Evolutionary conservation across 1,140 invertebrate genomes (phyloP), one percentile per base, ranked within the genome.

Genomic region (Meloidogyne floridensis): DNA sequence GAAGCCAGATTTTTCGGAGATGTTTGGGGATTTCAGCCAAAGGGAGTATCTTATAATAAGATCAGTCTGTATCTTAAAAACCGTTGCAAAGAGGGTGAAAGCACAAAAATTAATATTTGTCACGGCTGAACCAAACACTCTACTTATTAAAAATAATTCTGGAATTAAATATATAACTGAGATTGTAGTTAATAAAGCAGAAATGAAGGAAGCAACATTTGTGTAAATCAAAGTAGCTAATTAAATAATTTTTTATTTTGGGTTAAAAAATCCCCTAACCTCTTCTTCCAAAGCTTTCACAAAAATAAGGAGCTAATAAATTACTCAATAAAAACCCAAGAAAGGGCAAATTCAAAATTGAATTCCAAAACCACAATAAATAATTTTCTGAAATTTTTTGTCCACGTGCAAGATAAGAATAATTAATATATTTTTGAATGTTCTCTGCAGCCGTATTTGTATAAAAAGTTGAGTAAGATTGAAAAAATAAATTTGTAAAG

Each of bases 291-390:
- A 56, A 83, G 11, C 77, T 65, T 69, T 87, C 86, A 20, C 80
- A 80, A 18, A 87, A 56, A 72, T 72, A 88, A 8, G 86, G 84
- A 3, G 84, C 81, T 11, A 81, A 43, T 70, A 85, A 81, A 20
- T 81, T 85, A n/a, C 86, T 84, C 47, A 79, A 43, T 13, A 87
- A 53, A 76, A 82, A 80, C 10, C 83, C 86, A 18, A 88, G 9
- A 32, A 85, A 83, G 51, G 83, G 85, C 13, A 83, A 79, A 71
- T 87, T 88, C 47, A 87, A 75, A 70, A 81, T 75, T 15, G 80
- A 72, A 80, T 75, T 83, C 86, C 86, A 87, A n/a, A 84, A 54
- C 87, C 87, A 87, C 20, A 81, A 81, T 83, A 77, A 83, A 86
- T 72, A 47, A 43, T 73, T 73, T 32, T 72, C 51, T 13, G 80